Conservation (phyloP, 1,140 invertebrate genomes). For the Colletes latitarsis region DNA sequence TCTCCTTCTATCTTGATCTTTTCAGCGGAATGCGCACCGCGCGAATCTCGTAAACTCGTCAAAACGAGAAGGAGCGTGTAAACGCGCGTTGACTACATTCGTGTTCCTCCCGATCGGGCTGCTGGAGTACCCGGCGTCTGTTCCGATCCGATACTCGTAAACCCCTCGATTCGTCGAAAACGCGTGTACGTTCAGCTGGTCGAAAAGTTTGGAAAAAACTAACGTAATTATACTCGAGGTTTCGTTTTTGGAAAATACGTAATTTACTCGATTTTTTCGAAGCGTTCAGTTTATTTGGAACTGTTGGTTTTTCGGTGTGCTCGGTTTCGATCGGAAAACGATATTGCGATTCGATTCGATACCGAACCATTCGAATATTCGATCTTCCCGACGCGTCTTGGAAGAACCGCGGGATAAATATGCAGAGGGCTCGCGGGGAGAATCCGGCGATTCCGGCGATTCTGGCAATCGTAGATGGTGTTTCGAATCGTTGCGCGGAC, state of each 20-base stretch:
- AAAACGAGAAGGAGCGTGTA: conserved; percentile 14
- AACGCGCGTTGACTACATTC: conserved; percentile 17
- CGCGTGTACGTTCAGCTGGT: no score
- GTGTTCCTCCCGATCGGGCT: not conserved
- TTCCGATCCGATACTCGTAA: no score
- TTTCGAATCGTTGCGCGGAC: conserved; percentile 61
- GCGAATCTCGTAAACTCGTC: conserved; percentile 22
- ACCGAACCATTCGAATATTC: no score
- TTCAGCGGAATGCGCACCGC: conserved; percentile 1
- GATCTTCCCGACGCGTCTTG: not conserved
- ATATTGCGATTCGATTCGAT: not conserved
- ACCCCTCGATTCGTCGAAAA: no score
- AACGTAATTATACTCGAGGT: no score
- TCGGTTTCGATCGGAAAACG: not conserved
- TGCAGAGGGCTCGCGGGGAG: not conserved
- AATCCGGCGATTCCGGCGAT: conserved; percentile 43
- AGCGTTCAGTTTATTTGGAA: no score
- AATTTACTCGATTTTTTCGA: not conserved
- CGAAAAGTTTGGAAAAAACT: no score
- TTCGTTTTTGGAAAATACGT: no score
- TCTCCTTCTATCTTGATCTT: conserved; percentile 44
- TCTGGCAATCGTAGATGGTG: conserved; percentile 53
- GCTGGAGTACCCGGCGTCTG: no score
- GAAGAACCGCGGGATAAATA: not conserved
- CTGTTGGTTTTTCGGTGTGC: no score